Evolutionary conservation across 2,888 invertebrate genomes (phyloP).

Genomic region (Synanthedon formicaeformis): DNA sequence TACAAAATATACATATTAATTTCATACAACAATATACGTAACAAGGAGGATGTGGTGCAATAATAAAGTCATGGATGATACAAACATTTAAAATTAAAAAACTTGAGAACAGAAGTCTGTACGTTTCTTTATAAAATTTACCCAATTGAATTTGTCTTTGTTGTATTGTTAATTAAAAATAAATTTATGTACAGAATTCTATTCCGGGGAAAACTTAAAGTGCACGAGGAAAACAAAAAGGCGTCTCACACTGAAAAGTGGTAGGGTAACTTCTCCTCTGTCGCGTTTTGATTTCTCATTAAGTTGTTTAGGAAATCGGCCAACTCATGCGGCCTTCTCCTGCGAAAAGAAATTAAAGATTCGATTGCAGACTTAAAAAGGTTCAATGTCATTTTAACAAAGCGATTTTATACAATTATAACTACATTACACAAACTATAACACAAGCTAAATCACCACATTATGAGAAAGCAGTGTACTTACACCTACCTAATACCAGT

Average conservation of each 20-base stretch:
- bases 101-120: not conserved
- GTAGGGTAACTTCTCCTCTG: conserved; percentile 67
- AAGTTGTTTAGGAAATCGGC: conserved; percentile 66
- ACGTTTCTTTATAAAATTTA: not conserved
- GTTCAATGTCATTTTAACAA: too few relatives aligned
- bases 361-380: too few relatives aligned
- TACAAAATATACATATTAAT: not conserved
- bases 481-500: too few relatives aligned
- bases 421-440: too few relatives aligned
- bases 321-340: conserved; percentile 67
- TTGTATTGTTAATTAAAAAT: not conserved
- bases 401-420: too few relatives aligned
- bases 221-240: conserved; percentile 26
- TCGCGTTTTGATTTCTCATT: conserved; percentile 54
- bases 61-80: not conserved
- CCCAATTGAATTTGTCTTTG: not conserved
- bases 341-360: conserved; percentile 49
- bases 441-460: too few relatives aligned
- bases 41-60: not conserved
- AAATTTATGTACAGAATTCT: conserved; percentile 20
- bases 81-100: not conserved
- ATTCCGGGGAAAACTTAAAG: conserved; percentile 19
- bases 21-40: not conserved
- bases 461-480: too few relatives aligned
- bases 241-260: conserved; percentile 71